These are phyloP conservation scores for Cladorhizidae sp. DNA, from an alignment of 37 sponge, comb jelly and placozoan genomes.

Conservation along the genomic window DNA sequence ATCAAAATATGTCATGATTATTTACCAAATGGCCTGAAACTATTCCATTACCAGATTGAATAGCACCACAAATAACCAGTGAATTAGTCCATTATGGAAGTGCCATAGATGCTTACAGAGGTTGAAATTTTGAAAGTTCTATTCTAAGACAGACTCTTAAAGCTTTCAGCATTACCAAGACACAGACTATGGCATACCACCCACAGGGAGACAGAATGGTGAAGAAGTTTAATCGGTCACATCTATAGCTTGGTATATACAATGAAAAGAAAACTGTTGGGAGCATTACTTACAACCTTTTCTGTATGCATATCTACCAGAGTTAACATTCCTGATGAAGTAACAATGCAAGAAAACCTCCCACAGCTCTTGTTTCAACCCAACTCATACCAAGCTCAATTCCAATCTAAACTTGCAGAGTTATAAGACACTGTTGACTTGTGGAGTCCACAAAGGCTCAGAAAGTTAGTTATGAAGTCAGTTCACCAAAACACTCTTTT, in stretches of 20 bases:
- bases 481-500: neutral
- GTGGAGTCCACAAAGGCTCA: slow-evolving; percentile 18
- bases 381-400: neutral
- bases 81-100: neutral
- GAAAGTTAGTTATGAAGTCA: neutral
- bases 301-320: too few relatives aligned
- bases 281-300: slow-evolving; percentile 50
- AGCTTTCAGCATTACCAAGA: too few relatives aligned
- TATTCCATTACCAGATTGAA: slow-evolving; percentile 27
- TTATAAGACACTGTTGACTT: slow-evolving; percentile 25
- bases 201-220: too few relatives aligned
- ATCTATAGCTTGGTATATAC: slow-evolving; percentile 47
- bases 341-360: slow-evolving; percentile 25
- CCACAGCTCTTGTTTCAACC: too few relatives aligned
- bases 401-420: slow-evolving; percentile 8
- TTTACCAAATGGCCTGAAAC: slow-evolving; percentile 39
- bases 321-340: too few relatives aligned
- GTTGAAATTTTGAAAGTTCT: too few relatives aligned
- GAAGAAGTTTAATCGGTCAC: slow-evolving; percentile 47
- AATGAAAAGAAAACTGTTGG: slow-evolving; percentile 35
- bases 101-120: slow-evolving; percentile 8
- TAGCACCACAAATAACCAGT: neutral
- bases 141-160: too few relatives aligned
- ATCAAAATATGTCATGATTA: too few relatives aligned
- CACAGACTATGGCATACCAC: too few relatives aligned